These are phyloP conservation scores for Cosmia pyralina DNA, from an alignment of 2,888 invertebrate species.

Conservation along the genomic window DNA sequence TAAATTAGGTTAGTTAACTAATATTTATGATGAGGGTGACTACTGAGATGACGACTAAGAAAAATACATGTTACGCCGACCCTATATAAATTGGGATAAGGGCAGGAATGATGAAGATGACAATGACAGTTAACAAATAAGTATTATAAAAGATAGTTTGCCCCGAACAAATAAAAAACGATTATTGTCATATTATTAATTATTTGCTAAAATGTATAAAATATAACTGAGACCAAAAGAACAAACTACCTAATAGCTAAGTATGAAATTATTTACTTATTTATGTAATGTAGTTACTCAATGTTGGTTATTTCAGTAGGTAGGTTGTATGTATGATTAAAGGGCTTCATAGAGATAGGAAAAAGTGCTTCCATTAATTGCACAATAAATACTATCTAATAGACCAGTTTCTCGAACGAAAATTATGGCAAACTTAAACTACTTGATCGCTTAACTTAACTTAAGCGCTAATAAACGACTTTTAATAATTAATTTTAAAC, in stretches of 20 bases:
- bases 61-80: too few species aligned
- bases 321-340: neutral
- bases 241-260: neutral
- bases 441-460: too few species aligned
- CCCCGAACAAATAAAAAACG: neutral
- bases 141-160: neutral
- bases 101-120: too few species aligned
- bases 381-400: neutral
- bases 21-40: too few species aligned
- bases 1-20: neutral
- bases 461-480: too few species aligned
- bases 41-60: too few species aligned
- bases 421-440: too few species aligned
- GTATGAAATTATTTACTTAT: neutral
- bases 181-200: neutral
- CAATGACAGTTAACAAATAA: neutral
- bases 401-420: too few species aligned
- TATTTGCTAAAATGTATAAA: neutral
- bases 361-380: conserved; percentile 42
- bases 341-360: neutral
- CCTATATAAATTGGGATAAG: too few species aligned
- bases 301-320: neutral
- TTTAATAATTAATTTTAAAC: too few species aligned
- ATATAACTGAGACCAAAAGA: neutral
- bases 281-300: neutral